A percentile compares a stretch with the other conserved stretches of the same genome.
phyloP scores from a whole-genome alignment of 2,888 invertebrate species.

The Oegoconia quadripuncta region DNA sequence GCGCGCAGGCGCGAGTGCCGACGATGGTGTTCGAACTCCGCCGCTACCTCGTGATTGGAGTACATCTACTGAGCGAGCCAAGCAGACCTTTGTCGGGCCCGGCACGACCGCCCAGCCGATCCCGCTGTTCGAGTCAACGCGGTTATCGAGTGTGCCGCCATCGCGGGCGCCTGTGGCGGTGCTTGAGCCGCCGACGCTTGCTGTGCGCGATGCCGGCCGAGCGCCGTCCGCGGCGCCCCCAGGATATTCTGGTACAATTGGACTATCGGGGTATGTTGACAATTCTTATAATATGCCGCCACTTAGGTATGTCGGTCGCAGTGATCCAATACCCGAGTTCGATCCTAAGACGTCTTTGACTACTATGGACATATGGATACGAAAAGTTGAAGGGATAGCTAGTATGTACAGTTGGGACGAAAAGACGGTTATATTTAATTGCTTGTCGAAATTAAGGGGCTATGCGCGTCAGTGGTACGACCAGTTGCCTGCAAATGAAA shows the following conservation, averaged over 20 bases:
- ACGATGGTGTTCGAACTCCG: no score
- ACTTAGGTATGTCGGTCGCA: slow-evolving; percentile 2
- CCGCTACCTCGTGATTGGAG: no score
- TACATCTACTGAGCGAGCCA: no score
- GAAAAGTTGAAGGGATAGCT: slow-evolving; percentile 1
- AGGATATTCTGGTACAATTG: no score
- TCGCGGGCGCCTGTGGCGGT: no score
- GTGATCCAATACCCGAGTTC: slow-evolving; percentile 3
- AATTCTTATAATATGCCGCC: not conserved
- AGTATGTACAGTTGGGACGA: slow-evolving; percentile 4
- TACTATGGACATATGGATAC: not conserved
- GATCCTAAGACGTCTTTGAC: not conserved
- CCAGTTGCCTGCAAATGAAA: slow-evolving; percentile 1
- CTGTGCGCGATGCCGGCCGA: not conserved
- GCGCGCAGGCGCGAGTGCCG: no score
- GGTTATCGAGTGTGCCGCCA: no score
- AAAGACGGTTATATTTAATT: slow-evolving; percentile 1
- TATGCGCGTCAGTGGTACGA: not conserved
- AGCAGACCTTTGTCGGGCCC: no score
- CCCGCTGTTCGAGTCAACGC: no score
- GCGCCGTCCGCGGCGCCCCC: not conserved
- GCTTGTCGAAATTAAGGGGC: no score
- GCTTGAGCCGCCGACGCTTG: no score
- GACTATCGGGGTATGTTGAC: not conserved
- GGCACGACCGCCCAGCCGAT: no score